Percentiles rank a stretch among this genome's conserved stretches.
Evolutionary conservation across 2,797 vertebrate genomes (phyloP).

Genomic region (Falco biarmicus): DNA sequence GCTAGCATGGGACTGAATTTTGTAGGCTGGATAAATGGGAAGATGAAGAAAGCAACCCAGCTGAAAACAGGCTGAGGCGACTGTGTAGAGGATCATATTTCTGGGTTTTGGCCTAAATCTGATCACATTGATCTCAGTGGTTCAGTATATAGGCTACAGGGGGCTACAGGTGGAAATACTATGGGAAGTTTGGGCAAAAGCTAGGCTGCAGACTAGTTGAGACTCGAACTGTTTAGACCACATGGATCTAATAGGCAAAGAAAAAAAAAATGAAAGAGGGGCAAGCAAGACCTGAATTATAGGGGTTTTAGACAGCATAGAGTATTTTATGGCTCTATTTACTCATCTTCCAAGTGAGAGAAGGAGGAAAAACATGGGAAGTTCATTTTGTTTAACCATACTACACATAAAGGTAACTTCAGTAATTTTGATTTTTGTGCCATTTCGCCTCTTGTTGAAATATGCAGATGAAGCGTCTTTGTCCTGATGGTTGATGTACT

Average conservation of each 20-base stretch:
- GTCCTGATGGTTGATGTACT: background rate
- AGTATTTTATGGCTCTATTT: background rate
- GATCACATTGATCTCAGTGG: background rate
- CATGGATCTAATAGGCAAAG: background rate
- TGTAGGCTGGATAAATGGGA: background rate
- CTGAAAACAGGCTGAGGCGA: background rate
- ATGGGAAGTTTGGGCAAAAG: background rate
- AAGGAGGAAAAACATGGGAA: background rate
- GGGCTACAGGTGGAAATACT: background rate
- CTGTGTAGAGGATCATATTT: background rate
- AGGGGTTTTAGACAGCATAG: background rate
- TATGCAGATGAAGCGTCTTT: background rate
- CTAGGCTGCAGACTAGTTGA: background rate
- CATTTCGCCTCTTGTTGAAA: background rate
- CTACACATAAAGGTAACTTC: background rate
- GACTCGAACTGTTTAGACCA: background rate
- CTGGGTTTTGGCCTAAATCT: background rate
- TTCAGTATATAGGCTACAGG: background rate
- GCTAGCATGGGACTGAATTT: background rate
- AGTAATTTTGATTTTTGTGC: background rate
- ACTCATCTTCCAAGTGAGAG: background rate
- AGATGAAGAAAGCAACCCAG: background rate
- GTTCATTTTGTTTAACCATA: background rate
- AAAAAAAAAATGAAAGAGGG: background rate
- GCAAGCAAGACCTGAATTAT: background rate